These are phyloP conservation scores for Diacarnus erythraeanus DNA, from an alignment of 37 sponge, comb jelly and placozoan species.

Conservation along the genomic window DNA sequence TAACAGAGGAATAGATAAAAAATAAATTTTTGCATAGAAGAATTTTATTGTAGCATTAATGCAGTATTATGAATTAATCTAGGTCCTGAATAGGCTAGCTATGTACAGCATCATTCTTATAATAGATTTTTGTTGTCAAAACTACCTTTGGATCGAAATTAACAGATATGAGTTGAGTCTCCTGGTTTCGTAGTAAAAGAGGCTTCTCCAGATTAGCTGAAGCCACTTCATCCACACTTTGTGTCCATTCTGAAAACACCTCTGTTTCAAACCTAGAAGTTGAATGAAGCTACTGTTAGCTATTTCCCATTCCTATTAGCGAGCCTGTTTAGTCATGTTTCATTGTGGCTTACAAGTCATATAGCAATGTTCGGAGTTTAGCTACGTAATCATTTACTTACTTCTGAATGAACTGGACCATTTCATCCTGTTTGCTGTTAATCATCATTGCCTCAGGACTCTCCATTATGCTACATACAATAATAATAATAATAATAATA, in stretches of 20 bases:
- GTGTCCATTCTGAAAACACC: constrained; percentile 86
- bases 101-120: too few relatives aligned
- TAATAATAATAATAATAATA: neutral
- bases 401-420: constrained; percentile 84
- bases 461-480: constrained; percentile 66
- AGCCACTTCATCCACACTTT: constrained; percentile 87
- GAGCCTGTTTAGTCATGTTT: neutral
- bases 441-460: constrained; percentile 86
- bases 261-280: constrained; percentile 78
- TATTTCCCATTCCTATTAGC: neutral
- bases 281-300: neutral
- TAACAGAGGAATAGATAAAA: too few relatives aligned
- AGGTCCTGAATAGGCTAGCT: too few relatives aligned
- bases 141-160: constrained; percentile 94
- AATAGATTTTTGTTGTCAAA: too few relatives aligned
- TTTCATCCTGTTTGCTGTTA: constrained; percentile 90
- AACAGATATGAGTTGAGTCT: constrained; percentile 68
- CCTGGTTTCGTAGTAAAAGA: constrained; percentile 73
- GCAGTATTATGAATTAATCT: too few relatives aligned
- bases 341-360: neutral
- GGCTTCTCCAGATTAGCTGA: constrained; percentile 93
- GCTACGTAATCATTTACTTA: constrained; percentile 49
- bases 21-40: too few relatives aligned
- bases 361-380: neutral
- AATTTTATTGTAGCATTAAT: too few relatives aligned